These are phyloP conservation scores for Mastigias papua DNA, from an alignment of 30 jellyfish, hydroid and myxozoan species.

Conservation along the genomic window DNA sequence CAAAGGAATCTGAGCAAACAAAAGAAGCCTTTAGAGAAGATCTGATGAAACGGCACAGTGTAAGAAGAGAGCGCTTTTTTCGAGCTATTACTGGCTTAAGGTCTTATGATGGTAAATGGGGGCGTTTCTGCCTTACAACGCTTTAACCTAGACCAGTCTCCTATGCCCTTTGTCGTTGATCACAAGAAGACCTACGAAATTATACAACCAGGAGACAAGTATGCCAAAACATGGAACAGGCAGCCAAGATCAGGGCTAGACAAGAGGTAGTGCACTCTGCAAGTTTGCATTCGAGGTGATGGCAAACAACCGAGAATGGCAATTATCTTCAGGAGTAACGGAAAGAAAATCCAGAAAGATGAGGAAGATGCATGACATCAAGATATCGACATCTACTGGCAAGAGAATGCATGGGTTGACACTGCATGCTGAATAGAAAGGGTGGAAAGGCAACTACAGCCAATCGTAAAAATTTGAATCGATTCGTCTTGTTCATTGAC, in stretches of 20 bases:
- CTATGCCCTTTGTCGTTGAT: neutral
- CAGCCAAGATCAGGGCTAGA: slow-evolving; percentile 56
- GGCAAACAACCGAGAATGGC: slow-evolving; percentile 32
- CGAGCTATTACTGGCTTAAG: neutral
- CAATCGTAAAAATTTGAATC: slow-evolving; percentile 33
- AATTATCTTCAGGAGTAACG: slow-evolving; percentile 44
- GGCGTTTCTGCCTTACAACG: neutral
- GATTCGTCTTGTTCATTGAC: slow-evolving; percentile 45
- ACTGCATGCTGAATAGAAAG: slow-evolving; percentile 8
- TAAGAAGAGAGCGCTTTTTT: neutral
- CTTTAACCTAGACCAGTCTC: neutral
- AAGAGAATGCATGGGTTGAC: slow-evolving; percentile 45
- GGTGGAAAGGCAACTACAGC: neutral
- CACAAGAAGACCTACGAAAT: neutral
- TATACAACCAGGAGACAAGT: neutral
- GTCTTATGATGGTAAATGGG: neutral
- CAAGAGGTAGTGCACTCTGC: neutral
- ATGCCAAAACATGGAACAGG: neutral
- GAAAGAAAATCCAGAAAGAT: slow-evolving; percentile 24
- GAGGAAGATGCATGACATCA: slow-evolving; percentile 51
- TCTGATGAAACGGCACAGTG: neutral
- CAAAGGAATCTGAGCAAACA: slow-evolving; percentile 6
- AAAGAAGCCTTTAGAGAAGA: neutral
- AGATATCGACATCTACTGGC: slow-evolving; percentile 33
- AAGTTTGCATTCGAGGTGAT: slow-evolving; percentile 20